Conservation (phyloP, 2,888 invertebrate genomes). For the Xestia ashworthii region DNA sequence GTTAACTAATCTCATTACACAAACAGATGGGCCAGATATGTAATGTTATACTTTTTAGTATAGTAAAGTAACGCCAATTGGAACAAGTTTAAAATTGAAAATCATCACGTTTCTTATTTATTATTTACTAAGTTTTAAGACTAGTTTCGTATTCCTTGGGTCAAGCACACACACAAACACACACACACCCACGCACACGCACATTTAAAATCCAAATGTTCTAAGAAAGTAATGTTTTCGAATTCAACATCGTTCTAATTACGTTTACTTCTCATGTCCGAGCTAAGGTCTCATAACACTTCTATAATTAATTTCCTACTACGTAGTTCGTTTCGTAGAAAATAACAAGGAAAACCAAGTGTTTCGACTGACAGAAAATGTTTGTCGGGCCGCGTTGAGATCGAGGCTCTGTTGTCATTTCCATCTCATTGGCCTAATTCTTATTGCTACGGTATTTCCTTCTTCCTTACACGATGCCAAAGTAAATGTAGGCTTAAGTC, state of each 20-base stretch:
- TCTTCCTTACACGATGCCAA: background rate
- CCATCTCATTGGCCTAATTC: constrained; percentile 46
- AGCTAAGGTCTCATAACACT: background rate
- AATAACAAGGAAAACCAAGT: constrained; percentile 26
- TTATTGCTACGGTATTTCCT: constrained; percentile 6
- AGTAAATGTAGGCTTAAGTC: background rate
- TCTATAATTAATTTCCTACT: constrained; percentile 1
- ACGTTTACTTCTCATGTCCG: background rate
- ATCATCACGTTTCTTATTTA: background rate
- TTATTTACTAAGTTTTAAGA: background rate
- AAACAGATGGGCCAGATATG: background rate
- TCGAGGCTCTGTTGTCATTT: constrained; percentile 34
- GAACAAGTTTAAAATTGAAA: background rate
- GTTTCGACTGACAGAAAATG: constrained; percentile 14
- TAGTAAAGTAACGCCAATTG: background rate
- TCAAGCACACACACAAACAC: too few species aligned
- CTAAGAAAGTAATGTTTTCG: background rate
- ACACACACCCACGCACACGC: background rate
- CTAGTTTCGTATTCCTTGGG: background rate
- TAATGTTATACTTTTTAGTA: too few species aligned
- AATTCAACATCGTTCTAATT: background rate
- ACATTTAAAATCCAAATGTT: background rate
- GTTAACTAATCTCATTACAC: background rate
- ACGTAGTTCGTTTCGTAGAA: background rate
- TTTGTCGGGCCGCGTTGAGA: constrained; percentile 8